phyloP scores from a whole-genome alignment of 2,888 invertebrate genomes.

The Eurois occulta region DNA sequence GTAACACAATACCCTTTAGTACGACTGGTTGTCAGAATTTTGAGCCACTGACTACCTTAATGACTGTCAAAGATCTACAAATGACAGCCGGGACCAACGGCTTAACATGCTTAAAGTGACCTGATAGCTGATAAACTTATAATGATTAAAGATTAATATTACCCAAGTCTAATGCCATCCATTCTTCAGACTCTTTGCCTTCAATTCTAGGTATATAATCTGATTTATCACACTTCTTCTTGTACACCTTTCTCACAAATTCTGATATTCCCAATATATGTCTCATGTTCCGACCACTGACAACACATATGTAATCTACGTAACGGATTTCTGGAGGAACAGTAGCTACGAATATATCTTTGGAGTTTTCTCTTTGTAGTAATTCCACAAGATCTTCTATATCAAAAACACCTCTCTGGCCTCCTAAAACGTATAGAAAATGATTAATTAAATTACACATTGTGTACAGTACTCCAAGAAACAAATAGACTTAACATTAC shows the following conservation, averaged over 20 bases:
- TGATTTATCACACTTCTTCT: slow-evolving; percentile 91
- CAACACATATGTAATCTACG: slow-evolving; percentile 96
- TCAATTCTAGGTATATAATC: slow-evolving; percentile 94
- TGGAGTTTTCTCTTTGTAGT: slow-evolving; percentile 94
- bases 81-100: too few relatives aligned
- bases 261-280: slow-evolving; percentile 94
- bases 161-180: slow-evolving; percentile 98
- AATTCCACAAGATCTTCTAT: slow-evolving; percentile 95
- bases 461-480: neutral
- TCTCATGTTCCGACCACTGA: slow-evolving; percentile 93
- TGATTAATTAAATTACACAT: neutral
- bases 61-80: too few relatives aligned
- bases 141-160: slow-evolving; percentile 50
- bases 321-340: slow-evolving; percentile 94
- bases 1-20: too few relatives aligned
- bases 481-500: slow-evolving; percentile 62
- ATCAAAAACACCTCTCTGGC: slow-evolving; percentile 96
- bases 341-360: slow-evolving; percentile 94
- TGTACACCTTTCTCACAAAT: slow-evolving; percentile 94
- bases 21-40: too few relatives aligned
- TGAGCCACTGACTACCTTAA: too few relatives aligned
- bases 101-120: too few relatives aligned
- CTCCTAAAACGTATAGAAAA: slow-evolving; percentile 91
- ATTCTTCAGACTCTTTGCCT: slow-evolving; percentile 94
- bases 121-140: neutral